Conservation (phyloP, 92 coral and sea anemone genomes). For the Palythoa grandis region DNA sequence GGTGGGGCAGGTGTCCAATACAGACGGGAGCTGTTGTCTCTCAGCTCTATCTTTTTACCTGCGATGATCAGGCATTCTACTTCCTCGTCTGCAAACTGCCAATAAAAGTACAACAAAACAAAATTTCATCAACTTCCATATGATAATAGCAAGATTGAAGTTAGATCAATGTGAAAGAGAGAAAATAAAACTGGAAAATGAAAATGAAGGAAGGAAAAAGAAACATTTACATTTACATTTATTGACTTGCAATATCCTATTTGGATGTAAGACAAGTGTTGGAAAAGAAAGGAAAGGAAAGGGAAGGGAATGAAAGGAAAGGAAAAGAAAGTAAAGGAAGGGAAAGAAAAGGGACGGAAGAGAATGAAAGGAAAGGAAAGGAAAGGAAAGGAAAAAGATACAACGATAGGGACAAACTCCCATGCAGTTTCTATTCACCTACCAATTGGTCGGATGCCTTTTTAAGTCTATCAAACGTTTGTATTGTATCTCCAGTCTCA, state of each 20-base stretch:
- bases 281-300: too few species aligned
- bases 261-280: too few species aligned
- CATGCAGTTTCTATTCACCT: background rate
- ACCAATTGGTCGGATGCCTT: slow-evolving; percentile 82
- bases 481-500: slow-evolving; percentile 65
- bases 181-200: background rate
- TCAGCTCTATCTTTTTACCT: slow-evolving; percentile 80
- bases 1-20: slow-evolving; percentile 99
- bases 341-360: background rate
- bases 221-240: too few species aligned
- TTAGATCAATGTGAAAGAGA: background rate
- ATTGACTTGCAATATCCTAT: too few species aligned
- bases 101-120: background rate
- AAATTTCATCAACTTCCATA: too few species aligned
- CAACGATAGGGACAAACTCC: background rate
- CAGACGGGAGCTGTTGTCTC: slow-evolving; percentile 91
- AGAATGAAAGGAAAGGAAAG: too few species aligned
- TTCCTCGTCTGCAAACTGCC: slow-evolving; percentile 73
- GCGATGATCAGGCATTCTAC: slow-evolving; percentile 65
- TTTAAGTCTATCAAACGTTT: slow-evolving; percentile 78
- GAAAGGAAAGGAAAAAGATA: background rate
- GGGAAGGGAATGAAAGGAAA: background rate
- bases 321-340: too few species aligned
- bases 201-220: background rate
- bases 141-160: too few species aligned